Evolutionary conservation across 2,797 vertebrate genomes (phyloP).

Genomic region (Enteromius argenteus): DNA sequence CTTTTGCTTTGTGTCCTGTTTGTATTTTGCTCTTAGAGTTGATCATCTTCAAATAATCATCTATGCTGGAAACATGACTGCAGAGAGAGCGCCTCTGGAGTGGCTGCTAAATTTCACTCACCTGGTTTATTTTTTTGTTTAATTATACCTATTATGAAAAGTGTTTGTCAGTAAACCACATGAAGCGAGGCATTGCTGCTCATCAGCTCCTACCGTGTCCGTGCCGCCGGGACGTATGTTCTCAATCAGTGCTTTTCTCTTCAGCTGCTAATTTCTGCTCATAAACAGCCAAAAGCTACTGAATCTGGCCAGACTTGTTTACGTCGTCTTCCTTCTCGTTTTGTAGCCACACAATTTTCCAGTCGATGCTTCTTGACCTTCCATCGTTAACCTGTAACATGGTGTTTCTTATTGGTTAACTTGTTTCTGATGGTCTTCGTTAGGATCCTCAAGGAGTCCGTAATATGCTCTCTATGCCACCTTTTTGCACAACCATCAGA

Average conservation of each 20-base stretch:
- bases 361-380: not conserved
- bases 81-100: not conserved
- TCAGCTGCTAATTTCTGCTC: conserved; percentile 1
- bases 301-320: not conserved
- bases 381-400: not conserved
- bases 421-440: not conserved
- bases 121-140: not conserved
- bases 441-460: not conserved
- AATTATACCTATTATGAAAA: not conserved
- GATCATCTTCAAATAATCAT: not conserved
- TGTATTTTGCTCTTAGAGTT: not conserved
- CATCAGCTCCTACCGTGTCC: conserved; percentile 5
- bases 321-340: not conserved
- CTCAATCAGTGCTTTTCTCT: not conserved
- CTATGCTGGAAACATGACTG: not conserved
- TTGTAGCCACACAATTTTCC: not conserved
- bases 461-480: not conserved
- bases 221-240: not conserved
- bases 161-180: not conserved
- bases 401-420: not conserved
- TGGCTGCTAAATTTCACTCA: not conserved
- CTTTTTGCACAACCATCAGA: not conserved
- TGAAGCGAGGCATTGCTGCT: not conserved
- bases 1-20: not conserved
- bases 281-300: not conserved